Percentiles rank a stretch among this genome's conserved stretches.
These are phyloP conservation scores for Aurelia coerulea DNA, from an alignment of 30 jellyfish, hydroid and myxozoan species.

Conservation along the genomic window DNA sequence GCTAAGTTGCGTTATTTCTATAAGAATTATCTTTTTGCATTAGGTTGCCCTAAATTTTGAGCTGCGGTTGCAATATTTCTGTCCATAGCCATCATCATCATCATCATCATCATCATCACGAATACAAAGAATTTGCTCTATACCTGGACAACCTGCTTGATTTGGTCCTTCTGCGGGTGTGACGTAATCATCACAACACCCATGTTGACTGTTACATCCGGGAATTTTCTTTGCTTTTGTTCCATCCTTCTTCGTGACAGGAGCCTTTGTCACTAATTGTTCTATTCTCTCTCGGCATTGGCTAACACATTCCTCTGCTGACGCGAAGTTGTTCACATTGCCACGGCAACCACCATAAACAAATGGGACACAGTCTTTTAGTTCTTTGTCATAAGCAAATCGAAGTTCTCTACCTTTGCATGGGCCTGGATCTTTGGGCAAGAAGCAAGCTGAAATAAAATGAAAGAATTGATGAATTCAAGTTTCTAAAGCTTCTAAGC, in stretches of 20 bases:
- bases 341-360: constrained; percentile 90
- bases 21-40: no score
- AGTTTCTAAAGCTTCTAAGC: no score
- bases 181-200: constrained; percentile 93
- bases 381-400: constrained; percentile 47
- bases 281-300: constrained; percentile 53
- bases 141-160: constrained; percentile 92
- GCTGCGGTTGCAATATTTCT: no score
- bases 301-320: constrained; percentile 76
- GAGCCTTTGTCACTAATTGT: constrained; percentile 2
- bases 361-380: constrained; percentile 71
- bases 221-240: constrained; percentile 23
- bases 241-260: constrained; percentile 12
- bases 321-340: constrained; percentile 75
- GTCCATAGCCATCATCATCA: no score
- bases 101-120: no score
- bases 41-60: no score
- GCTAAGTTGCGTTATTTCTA: no score
- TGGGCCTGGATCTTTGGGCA: constrained; percentile 75
- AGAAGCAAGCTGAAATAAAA: constrained; percentile 48
- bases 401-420: constrained; percentile 56
- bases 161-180: constrained; percentile 86
- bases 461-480: no score
- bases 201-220: constrained; percentile 79
- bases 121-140: not conserved